phyloP scores from a whole-genome alignment of 2,113 vertebrate genomes.

The Hippocampus mohnikei region DNA sequence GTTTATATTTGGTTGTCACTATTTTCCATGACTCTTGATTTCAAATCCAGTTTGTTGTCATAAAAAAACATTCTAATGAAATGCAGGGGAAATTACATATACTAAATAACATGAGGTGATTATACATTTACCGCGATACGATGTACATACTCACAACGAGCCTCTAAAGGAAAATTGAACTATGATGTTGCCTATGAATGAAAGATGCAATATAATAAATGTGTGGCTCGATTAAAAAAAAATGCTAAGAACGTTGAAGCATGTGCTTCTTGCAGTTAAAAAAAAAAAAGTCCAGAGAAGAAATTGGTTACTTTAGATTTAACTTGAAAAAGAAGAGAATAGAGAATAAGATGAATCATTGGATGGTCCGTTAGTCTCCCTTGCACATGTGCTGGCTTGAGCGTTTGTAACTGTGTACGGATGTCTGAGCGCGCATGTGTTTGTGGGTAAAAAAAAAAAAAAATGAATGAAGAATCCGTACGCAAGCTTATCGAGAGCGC shows the following conservation, averaged over 20 bases:
- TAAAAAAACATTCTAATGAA: not conserved
- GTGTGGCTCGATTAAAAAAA: not conserved
- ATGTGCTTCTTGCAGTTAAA: not conserved
- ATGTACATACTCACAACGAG: not conserved
- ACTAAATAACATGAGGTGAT: not conserved
- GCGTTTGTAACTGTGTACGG: slow-evolving; percentile 25
- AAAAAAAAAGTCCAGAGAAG: not conserved
- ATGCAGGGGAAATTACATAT: not conserved
- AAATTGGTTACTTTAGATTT: slow-evolving; percentile 9
- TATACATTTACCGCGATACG: too few relatives aligned
- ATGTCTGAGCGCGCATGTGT: slow-evolving; percentile 32
- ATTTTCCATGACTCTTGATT: not conserved
- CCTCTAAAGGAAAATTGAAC: not conserved
- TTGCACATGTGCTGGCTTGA: slow-evolving; percentile 51
- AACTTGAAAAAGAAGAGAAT: slow-evolving; percentile 17
- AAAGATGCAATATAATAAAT: not conserved
- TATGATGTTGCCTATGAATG: too few relatives aligned
- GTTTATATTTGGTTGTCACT: not conserved
- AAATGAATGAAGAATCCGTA: not conserved
- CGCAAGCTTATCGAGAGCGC: slow-evolving; percentile 27
- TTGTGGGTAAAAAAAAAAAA: slow-evolving; percentile 8
- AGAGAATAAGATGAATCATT: slow-evolving; percentile 27
- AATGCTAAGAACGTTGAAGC: not conserved
- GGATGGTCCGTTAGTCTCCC: slow-evolving; percentile 44
- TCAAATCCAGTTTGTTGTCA: not conserved